A percentile compares a stretch with the other conserved stretches of the same genome.
Conservation (phyloP, 2,888 invertebrate species). For the Eupithecia tripunctaria region DNA sequence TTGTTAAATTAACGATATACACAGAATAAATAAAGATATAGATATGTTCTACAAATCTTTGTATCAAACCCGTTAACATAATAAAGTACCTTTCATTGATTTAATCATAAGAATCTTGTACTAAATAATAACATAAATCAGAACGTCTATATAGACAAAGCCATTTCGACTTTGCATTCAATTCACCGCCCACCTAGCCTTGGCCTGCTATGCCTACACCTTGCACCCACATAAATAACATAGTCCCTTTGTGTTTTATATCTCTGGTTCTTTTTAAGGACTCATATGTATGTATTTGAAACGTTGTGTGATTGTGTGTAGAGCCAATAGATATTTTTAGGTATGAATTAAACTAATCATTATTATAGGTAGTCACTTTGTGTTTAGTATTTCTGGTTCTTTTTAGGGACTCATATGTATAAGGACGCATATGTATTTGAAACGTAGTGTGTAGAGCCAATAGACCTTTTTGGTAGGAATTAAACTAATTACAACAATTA, state of each 20-base stretch:
- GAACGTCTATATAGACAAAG: constrained; percentile 3
- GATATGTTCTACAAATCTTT: not conserved
- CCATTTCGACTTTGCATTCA: constrained; percentile 5
- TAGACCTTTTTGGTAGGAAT: not conserved
- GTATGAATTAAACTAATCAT: no score
- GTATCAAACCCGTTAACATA: not conserved
- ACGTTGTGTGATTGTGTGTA: no score
- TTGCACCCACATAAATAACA: constrained; percentile 6
- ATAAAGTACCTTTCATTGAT: not conserved
- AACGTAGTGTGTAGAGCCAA: not conserved
- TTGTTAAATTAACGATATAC: not conserved
- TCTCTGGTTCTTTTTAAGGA: not conserved
- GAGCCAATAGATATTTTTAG: not conserved
- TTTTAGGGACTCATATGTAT: not conserved
- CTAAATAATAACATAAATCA: not conserved
- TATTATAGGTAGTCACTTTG: no score
- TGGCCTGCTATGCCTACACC: constrained; percentile 13
- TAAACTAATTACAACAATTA: no score
- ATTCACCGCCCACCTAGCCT: not conserved
- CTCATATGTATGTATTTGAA: not conserved
- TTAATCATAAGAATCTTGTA: not conserved
- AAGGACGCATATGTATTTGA: not conserved
- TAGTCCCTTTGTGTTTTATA: constrained; percentile 1
- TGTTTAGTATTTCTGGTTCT: no score
- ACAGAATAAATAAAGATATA: no score